Percentiles rank a stretch among this genome's conserved stretches.
Conservation (phyloP, 2,113 vertebrate species). For the Pelvicachromis taeniatus region DNA sequence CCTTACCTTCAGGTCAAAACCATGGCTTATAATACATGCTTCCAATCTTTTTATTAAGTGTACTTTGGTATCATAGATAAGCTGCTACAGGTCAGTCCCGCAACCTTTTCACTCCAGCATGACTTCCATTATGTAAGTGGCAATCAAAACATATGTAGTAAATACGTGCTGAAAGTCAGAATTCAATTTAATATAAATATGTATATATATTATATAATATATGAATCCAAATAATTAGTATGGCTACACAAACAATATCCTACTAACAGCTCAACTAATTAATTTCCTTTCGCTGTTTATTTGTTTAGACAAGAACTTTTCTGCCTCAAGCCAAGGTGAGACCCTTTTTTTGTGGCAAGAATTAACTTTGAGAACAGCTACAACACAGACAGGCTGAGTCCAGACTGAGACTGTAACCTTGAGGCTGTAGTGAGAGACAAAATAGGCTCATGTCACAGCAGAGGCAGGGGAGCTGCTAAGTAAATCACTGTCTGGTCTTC, state of each 20-base stretch:
- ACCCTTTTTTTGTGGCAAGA: not conserved
- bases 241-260: not conserved
- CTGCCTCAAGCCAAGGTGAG: not conserved
- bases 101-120: not conserved
- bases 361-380: not conserved
- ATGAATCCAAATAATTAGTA: not conserved
- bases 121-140: not conserved
- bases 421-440: not conserved
- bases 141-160: not conserved
- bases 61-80: not conserved
- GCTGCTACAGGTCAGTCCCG: not conserved
- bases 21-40: not conserved
- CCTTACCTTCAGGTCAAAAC: not conserved
- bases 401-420: not conserved
- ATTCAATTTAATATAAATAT: not conserved
- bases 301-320: not conserved
- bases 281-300: not conserved
- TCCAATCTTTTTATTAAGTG: not conserved
- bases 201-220: too few species aligned
- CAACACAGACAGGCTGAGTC: not conserved
- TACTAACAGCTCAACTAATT: not conserved
- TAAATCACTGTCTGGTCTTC: constrained; percentile 16
- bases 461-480: not conserved
- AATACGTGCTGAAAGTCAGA: not conserved
- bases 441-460: not conserved